These are phyloP conservation scores for Melanerpes formicivorus DNA, from an alignment of 2,113 vertebrate genomes.

Conservation along the genomic window DNA sequence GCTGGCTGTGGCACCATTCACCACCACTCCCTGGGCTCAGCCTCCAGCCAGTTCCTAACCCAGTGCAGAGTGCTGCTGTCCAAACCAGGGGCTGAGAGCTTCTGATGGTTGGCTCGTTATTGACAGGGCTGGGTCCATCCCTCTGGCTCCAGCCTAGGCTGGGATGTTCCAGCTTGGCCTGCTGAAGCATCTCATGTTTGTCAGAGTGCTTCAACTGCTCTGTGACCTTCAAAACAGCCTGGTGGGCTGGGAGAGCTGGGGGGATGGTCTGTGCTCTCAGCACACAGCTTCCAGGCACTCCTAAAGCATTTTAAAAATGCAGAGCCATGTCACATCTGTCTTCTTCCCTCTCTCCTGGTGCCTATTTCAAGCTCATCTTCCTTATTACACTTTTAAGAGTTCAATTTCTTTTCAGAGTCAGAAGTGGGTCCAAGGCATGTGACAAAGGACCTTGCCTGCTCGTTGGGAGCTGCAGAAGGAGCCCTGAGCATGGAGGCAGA, in stretches of 20 bases:
- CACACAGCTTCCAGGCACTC: not conserved
- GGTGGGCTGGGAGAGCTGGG: not conserved
- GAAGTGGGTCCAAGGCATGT: not conserved
- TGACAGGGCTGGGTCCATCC: not conserved
- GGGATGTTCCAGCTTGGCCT: not conserved
- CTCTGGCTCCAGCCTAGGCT: not conserved
- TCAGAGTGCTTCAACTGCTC: not conserved
- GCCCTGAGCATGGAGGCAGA: not conserved
- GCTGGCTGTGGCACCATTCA: too few relatives aligned
- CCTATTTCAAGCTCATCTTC: constrained; percentile 19
- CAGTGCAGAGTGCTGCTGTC: too few relatives aligned
- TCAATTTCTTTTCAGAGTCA: constrained; percentile 6
- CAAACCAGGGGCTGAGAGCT: too few relatives aligned
- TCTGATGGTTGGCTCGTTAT: accelerated
- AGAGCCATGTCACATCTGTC: constrained; percentile 34
- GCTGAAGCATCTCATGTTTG: not conserved
- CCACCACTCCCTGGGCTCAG: too few relatives aligned
- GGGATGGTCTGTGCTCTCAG: not conserved
- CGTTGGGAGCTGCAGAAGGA: not conserved
- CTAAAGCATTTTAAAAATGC: constrained; percentile 50
- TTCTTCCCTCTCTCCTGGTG: not conserved
- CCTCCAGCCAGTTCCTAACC: too few relatives aligned
- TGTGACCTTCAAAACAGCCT: not conserved
- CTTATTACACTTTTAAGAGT: constrained; percentile 17
- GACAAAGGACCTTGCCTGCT: not conserved